A percentile compares a stretch with the other conserved stretches of the same genome.
Evolutionary conservation across 37 sponge, comb jelly and placozoan genomes (phyloP).

Genomic region (Lycopodina hypogea): DNA sequence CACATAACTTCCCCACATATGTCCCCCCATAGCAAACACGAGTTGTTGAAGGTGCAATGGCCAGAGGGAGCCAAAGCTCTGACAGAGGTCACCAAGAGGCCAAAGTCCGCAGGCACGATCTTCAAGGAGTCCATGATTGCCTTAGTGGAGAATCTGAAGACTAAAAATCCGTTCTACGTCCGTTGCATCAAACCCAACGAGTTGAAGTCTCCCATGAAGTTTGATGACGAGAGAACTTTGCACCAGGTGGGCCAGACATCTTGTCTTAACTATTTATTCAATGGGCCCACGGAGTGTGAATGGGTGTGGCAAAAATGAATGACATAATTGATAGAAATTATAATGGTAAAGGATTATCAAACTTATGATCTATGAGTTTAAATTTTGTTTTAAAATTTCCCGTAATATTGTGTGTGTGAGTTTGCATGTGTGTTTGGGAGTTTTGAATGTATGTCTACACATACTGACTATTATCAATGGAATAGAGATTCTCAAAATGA

Average conservation of each 20-base stretch:
- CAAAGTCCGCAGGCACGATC: conserved; percentile 68
- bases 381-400: too few species aligned
- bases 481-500: too few species aligned
- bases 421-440: too few species aligned
- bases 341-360: too few species aligned
- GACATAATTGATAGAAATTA: too few species aligned
- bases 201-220: conserved; percentile 49
- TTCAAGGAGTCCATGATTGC: conserved; percentile 84
- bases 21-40: conserved; percentile 23
- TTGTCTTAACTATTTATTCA: background rate
- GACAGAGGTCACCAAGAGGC: conserved; percentile 75
- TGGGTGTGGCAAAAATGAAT: background rate
- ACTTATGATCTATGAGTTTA: too few species aligned
- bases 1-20: conserved; percentile 6
- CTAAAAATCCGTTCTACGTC: conserved; percentile 79
- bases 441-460: too few species aligned
- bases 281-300: background rate
- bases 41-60: conserved; percentile 75
- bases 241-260: conserved; percentile 72
- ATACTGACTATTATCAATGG: too few species aligned
- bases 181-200: conserved; percentile 86
- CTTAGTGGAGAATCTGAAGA: conserved; percentile 61
- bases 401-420: too few species aligned
- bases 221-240: conserved; percentile 51
- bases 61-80: conserved; percentile 75